Percentiles rank a stretch among this genome's conserved stretches.
Conservation (phyloP, 2,888 invertebrate species). For the Epistrophe grossulariae region DNA sequence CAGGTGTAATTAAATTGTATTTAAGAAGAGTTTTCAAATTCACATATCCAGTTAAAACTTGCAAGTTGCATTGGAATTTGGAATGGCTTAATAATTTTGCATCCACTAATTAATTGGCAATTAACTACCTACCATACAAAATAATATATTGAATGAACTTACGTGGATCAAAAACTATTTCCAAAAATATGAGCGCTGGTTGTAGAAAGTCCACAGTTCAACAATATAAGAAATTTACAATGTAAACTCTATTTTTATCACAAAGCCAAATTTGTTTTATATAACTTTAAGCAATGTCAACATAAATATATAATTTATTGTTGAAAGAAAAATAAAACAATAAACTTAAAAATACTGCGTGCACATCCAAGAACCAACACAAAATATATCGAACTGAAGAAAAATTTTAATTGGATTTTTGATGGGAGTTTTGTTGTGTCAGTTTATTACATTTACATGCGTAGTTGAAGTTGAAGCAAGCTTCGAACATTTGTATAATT, state of each 20-base stretch:
- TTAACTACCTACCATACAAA: not conserved
- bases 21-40: not conserved
- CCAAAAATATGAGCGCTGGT: slow-evolving; percentile 1
- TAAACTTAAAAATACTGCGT: slow-evolving; percentile 30
- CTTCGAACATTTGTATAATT: too few relatives aligned
- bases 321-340: slow-evolving; percentile 48
- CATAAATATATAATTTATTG: slow-evolving; percentile 39
- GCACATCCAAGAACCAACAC: slow-evolving; percentile 36
- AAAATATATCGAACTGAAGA: slow-evolving; percentile 68
- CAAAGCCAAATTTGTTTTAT: slow-evolving; percentile 48
- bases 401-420: slow-evolving; percentile 50
- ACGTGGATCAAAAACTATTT: slow-evolving; percentile 10
- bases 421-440: not conserved
- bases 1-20: slow-evolving; percentile 3
- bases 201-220: not conserved
- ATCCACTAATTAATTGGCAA: slow-evolving; percentile 21
- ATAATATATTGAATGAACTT: slow-evolving; percentile 21
- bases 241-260: slow-evolving; percentile 36
- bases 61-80: not conserved
- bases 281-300: slow-evolving; percentile 61
- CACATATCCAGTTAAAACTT: not conserved
- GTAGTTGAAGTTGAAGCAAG: too few relatives aligned
- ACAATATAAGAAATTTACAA: not conserved
- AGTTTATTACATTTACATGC: not conserved
- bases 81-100: not conserved